phyloP scores from a whole-genome alignment of 2,888 invertebrate genomes.

The Conops quadrifasciatus region DNA sequence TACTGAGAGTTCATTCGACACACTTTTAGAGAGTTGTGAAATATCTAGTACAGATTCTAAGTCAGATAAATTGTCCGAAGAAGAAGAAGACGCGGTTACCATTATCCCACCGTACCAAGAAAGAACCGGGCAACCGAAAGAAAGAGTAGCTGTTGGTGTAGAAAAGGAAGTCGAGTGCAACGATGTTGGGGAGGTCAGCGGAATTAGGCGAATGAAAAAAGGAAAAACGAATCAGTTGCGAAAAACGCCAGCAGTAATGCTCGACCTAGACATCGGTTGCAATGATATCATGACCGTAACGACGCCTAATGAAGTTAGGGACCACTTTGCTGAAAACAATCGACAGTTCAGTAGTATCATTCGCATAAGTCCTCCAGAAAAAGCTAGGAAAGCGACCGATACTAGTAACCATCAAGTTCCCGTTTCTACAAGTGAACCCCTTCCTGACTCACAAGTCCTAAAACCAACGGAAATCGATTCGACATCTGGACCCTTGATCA shows the following conservation, averaged over 20 bases:
- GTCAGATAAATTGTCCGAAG: not conserved
- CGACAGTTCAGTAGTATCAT: constrained; percentile 47
- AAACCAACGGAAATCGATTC: constrained; percentile 13
- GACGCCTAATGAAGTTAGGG: constrained; percentile 44
- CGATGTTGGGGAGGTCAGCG: constrained; percentile 39
- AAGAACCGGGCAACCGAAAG: not conserved
- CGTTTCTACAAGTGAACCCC: constrained; percentile 8
- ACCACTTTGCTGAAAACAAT: constrained; percentile 45
- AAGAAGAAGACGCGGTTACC: constrained; percentile 1
- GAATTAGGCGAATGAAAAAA: constrained; percentile 23
- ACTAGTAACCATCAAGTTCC: not conserved
- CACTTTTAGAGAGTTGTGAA: constrained; percentile 19
- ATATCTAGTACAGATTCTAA: constrained; percentile 1
- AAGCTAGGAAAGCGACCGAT: not conserved
- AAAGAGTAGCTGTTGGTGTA: constrained; percentile 47
- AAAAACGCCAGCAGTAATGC: constrained; percentile 48
- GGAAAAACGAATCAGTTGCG: constrained; percentile 31
- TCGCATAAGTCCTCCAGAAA: constrained; percentile 13
- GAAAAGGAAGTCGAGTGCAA: constrained; percentile 54
- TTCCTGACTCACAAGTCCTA: not conserved
- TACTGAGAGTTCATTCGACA: constrained; percentile 11
- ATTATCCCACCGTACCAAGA: not conserved
- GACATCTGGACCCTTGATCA: constrained; percentile 11
- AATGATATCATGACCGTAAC: constrained; percentile 49
- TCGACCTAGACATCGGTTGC: constrained; percentile 53